Evolutionary conservation across 1,140 invertebrate species (phyloP), one percentile per base, ranked within the genome.

Genomic region (Calliphora vicina): DNA sequence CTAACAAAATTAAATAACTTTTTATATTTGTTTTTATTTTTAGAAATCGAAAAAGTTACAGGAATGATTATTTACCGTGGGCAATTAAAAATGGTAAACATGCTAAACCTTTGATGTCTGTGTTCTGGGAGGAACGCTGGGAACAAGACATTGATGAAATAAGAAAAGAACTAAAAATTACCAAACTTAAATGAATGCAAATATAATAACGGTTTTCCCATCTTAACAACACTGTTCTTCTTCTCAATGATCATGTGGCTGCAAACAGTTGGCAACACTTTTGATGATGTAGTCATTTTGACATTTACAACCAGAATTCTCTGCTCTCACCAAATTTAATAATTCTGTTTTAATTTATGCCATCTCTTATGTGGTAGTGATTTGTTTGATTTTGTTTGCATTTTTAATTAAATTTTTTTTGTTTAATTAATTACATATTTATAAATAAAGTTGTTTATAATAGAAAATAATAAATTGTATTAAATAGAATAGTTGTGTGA

Each of bases 101-200:
- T 86, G 93, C 95, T 17, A 94, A 95, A 85, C 88, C 88, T 71
- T 80, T 98, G 45, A 92, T 97, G 91, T 94, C 94, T 86, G 92
- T 98, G 67, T 99, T 97, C 91, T 99, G 95, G 93, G 98, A 99
- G 90, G 95, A 97, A 92, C 93, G 97, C 84, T 99, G 97, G 97
- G 96, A 98, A 76, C 96, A 98, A 91, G 92, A 95, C 50, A 91
- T 99, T 6, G 87, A 92, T 78, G 96, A 99, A 26, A 93, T 99
- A 85, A 93, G 96, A 85, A 91, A 91, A 83, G 95, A 97, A 92
- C 93, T 95, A 88, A 95, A 95, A 86, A 95, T 96, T 84, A 89
- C 84, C 78, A 71, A 85, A 15, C 85, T 89, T 20, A 85, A 89
- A 86, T 88, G 86, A 81, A 82, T 25, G n/a, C n/a, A n/a, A 43